phyloP scores from a whole-genome alignment of 2,888 invertebrate genomes.

The Agrochola lota region DNA sequence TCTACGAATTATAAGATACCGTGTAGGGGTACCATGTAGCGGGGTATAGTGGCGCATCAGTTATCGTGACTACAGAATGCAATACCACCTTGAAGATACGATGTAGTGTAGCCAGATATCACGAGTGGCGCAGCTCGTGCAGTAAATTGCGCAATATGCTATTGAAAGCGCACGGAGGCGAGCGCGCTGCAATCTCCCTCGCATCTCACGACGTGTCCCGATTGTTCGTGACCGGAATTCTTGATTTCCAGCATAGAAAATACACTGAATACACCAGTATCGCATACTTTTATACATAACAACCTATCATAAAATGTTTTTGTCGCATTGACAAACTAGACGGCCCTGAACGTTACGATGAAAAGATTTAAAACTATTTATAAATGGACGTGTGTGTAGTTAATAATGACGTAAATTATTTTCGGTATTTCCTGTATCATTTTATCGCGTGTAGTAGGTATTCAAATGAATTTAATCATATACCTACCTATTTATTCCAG shows the following conservation, averaged over 20 bases:
- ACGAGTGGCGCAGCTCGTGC: constrained; percentile 81
- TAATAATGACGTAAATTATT: constrained; percentile 21
- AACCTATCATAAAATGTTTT: constrained; percentile 27
- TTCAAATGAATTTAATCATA: constrained; percentile 17
- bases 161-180: constrained; percentile 81
- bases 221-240: constrained; percentile 82
- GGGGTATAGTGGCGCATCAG: constrained; percentile 66
- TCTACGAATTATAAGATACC: constrained; percentile 22
- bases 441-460: constrained; percentile 20
- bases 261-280: constrained; percentile 22
- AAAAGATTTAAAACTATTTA: constrained; percentile 32
- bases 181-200: constrained; percentile 79
- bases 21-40: constrained; percentile 21
- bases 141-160: constrained; percentile 87
- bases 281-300: constrained; percentile 44
- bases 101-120: constrained; percentile 75
- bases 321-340: constrained; percentile 16
- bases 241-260: constrained; percentile 71
- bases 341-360: constrained; percentile 47
- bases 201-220: constrained; percentile 83
- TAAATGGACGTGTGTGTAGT: constrained; percentile 19
- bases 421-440: constrained; percentile 40
- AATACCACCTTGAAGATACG: constrained; percentile 81
- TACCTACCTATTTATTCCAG: neutral
- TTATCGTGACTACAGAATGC: constrained; percentile 81